Evolutionary conservation across 1,140 invertebrate genomes (phyloP).

Genomic region (Whitmania pigra): DNA sequence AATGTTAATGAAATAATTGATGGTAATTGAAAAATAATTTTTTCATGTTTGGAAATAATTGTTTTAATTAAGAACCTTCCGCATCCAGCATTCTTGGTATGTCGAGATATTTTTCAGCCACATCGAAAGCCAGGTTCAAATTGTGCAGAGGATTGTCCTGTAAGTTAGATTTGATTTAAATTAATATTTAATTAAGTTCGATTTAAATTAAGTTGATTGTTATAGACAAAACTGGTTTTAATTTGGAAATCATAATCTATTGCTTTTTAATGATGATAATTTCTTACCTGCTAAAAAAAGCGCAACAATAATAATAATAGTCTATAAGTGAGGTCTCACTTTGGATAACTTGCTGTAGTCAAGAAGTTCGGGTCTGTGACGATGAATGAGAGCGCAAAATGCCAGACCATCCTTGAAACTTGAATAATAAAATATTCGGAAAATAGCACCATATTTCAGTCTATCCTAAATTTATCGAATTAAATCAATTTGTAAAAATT

Average conservation of each 20-base stretch:
- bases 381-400: constrained; percentile 97
- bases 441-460: background rate
- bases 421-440: background rate
- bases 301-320: no score
- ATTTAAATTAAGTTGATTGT: no score
- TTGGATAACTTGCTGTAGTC: constrained; percentile 96
- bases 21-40: no score
- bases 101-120: constrained; percentile 98
- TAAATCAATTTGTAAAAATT: background rate
- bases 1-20: no score
- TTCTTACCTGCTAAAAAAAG: no score
- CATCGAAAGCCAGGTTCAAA: constrained; percentile 96
- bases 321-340: constrained; percentile 36
- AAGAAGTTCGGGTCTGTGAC: constrained; percentile 92
- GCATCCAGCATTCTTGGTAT: constrained; percentile 99
- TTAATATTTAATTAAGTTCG: no score
- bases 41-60: no score
- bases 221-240: no score
- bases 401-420: constrained; percentile 83
- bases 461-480: constrained; percentile 48
- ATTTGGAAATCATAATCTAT: no score
- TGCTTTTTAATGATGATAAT: background rate
- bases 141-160: constrained; percentile 94
- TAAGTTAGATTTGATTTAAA: background rate
- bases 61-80: constrained; percentile 62